Base-by-base conservation (phyloP, 2,113 vertebrate species). In the Alouatta palliata region DNA sequence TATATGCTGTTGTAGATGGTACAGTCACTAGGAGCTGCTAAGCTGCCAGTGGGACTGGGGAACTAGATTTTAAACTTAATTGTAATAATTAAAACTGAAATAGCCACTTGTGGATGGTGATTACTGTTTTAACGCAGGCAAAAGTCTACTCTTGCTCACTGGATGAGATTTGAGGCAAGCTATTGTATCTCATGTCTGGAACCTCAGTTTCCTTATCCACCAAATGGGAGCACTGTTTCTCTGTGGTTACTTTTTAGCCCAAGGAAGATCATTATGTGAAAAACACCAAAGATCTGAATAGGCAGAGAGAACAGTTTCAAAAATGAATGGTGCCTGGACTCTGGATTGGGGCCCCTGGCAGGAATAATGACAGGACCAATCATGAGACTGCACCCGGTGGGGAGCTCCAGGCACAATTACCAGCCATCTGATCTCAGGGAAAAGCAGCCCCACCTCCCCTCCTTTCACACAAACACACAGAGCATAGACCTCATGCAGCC, bases 401-500 rank as follows among this genome's bases (percentile, higher is more conserved):
- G 23, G 27, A 37, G 4, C 27, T 45, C 43, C 17, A 68, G 56
- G 17, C 37, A 83, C 87, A 52, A 73, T 23, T 7, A 14, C 49
- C 4, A 79, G 88, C 37, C 75, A 81, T 7, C 21, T 5, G 16
- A 23, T 66, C 12, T 37, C 58, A 35, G 25, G 45, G 12, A 25
- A 56, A 79, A 90, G 90, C 71, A 91, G 37, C 40, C 73, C 77
- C 66, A 56, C 25, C 11, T n/a, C 49, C 25, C 40, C 21, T 35
- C 37, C n/a, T 47, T 89, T 49, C 68, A 92, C n/a, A 84, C 13
- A 95, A 2, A 96, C 43, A 97, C 68, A 97, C 80, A 93, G 37
- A 86, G 49, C 80, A 88, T 82, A 98, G 95, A 97, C 90, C 96
- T 98, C 97, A 97, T 95, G 97, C 97, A 97, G 90, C 97, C 96